Evolutionary conservation across 2,888 invertebrate species (phyloP).

Genomic region (Automeris io): DNA sequence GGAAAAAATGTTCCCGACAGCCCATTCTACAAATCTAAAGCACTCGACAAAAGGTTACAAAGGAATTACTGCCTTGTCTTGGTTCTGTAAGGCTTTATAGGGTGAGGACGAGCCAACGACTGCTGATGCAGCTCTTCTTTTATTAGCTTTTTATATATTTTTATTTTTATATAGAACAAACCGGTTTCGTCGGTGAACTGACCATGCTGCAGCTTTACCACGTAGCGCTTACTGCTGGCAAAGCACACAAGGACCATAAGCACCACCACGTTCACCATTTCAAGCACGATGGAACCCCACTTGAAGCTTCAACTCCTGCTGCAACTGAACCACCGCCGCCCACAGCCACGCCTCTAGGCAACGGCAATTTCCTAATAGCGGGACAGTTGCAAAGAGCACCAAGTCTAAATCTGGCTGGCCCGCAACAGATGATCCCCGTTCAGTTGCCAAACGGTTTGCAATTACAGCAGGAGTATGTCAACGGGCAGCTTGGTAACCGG

Average conservation of each 20-base stretch:
- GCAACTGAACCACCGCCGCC: slow-evolving; percentile 72
- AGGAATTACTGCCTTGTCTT: too few relatives aligned
- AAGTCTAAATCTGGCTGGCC: slow-evolving; percentile 68
- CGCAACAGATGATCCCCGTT: slow-evolving; percentile 63
- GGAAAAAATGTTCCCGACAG: too few relatives aligned
- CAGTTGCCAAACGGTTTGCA: slow-evolving; percentile 68
- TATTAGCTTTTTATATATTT: too few relatives aligned
- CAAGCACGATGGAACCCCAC: slow-evolving; percentile 82
- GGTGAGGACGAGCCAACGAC: too few relatives aligned
- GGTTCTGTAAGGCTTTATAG: too few relatives aligned
- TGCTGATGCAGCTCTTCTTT: too few relatives aligned
- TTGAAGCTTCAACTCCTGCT: slow-evolving; percentile 78
- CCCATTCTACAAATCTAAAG: too few relatives aligned
- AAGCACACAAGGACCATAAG: slow-evolving; percentile 91
- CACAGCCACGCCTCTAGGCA: slow-evolving; percentile 56
- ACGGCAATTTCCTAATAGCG: slow-evolving; percentile 78
- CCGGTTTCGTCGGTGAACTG: slow-evolving; percentile 84
- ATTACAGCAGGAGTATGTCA: slow-evolving; percentile 76
- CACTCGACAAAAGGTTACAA: too few relatives aligned
- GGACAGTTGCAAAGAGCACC: slow-evolving; percentile 80
- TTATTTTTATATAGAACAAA: slow-evolving; percentile 62
- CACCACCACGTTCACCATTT: slow-evolving; percentile 91
- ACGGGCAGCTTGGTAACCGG: slow-evolving; percentile 80
- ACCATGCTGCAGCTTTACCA: slow-evolving; percentile 89
- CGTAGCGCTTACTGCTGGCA: slow-evolving; percentile 89